Percentiles rank a stretch among this genome's conserved stretches.
These are phyloP conservation scores for Chlorodrepanis virens DNA, from an alignment of 2,113 vertebrate species.

Conservation along the genomic window DNA sequence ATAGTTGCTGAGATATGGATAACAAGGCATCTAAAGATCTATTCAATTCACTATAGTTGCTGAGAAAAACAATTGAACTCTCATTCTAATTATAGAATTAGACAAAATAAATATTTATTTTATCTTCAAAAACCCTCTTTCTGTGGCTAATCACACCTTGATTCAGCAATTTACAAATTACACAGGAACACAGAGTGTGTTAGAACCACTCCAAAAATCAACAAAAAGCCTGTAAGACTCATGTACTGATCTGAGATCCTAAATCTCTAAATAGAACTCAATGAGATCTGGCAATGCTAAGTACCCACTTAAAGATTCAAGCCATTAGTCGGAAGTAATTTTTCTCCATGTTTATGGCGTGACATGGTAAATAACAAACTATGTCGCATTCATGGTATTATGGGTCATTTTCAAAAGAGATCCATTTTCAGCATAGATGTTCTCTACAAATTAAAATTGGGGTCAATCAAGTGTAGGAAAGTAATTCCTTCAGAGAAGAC, in stretches of 20 bases:
- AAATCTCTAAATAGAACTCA: background rate
- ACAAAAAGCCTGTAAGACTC: background rate
- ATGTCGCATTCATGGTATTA: background rate
- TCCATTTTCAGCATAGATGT: background rate
- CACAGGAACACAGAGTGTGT: background rate
- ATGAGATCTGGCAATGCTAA: background rate
- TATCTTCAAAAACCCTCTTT: background rate
- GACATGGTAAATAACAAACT: background rate
- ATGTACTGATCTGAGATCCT: background rate
- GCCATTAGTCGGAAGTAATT: background rate
- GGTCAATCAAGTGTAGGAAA: background rate
- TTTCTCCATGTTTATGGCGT: background rate
- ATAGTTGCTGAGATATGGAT: background rate
- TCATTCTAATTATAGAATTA: background rate
- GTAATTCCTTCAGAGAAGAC: background rate
- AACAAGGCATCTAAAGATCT: too few species aligned
- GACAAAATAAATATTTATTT: background rate
- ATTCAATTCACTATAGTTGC: background rate
- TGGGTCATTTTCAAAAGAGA: background rate
- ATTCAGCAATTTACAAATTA: background rate
- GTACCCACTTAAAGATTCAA: background rate
- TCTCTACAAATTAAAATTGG: background rate
- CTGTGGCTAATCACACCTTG: background rate
- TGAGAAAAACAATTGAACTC: background rate
- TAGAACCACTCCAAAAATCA: constrained; percentile 5